Evolutionary conservation across 2,888 invertebrate genomes (phyloP).

Genomic region (Pollenia labialis): DNA sequence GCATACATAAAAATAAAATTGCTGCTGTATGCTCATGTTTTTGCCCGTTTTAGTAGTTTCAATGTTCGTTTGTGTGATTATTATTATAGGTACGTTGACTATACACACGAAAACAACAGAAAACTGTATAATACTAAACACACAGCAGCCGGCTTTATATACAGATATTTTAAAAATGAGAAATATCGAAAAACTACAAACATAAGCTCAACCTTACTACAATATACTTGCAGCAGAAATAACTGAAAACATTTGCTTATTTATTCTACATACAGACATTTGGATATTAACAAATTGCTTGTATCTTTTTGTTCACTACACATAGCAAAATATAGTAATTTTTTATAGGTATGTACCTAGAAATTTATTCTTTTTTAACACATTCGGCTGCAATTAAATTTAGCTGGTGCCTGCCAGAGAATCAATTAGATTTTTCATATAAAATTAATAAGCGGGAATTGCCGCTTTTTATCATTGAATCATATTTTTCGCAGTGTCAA

Average conservation of each 20-base stretch:
- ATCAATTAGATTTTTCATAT: too few relatives aligned
- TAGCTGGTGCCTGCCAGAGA: too few relatives aligned
- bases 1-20: conserved; percentile 53
- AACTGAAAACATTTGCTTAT: conserved; percentile 18
- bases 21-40: conserved; percentile 39
- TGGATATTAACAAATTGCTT: conserved; percentile 12
- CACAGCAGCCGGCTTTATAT: conserved; percentile 64
- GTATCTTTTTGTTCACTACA: conserved; percentile 7
- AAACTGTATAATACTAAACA: conserved; percentile 15
- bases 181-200: not conserved
- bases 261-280: not conserved
- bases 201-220: conserved; percentile 26
- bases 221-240: conserved; percentile 45
- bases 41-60: conserved; percentile 34
- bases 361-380: not conserved
- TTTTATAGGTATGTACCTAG: not conserved
- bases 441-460: too few relatives aligned
- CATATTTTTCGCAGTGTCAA: too few relatives aligned
- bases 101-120: conserved; percentile 21
- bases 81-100: conserved; percentile 24
- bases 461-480: too few relatives aligned
- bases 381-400: too few relatives aligned
- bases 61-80: conserved; percentile 44
- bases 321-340: not conserved
- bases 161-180: conserved; percentile 21